These are phyloP conservation scores for Phymanthus crucifer DNA, from an alignment of 92 coral and sea anemone species.

Conservation along the genomic window DNA sequence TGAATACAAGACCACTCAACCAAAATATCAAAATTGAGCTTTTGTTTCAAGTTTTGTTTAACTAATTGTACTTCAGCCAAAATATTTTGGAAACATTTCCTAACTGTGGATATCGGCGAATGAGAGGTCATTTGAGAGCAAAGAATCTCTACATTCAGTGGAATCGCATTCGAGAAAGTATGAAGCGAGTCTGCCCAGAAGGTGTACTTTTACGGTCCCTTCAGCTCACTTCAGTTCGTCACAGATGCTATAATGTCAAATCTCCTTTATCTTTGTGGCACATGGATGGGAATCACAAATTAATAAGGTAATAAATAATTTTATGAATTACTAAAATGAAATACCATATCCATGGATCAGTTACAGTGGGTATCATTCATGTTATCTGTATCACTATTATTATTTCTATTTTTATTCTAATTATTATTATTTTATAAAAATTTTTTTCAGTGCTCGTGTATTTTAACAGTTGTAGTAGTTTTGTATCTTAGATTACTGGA, in stretches of 20 bases:
- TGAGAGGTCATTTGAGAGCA: slow-evolving; percentile 61
- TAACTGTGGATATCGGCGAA: slow-evolving; percentile 66
- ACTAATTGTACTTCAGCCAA: background rate
- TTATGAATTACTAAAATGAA: background rate
- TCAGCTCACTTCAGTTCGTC: slow-evolving; percentile 48
- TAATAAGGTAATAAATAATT: slow-evolving; percentile 42
- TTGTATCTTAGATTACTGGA: background rate
- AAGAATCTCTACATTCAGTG: slow-evolving; percentile 51
- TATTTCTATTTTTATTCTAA: too few relatives aligned
- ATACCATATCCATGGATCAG: background rate
- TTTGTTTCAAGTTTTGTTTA: background rate
- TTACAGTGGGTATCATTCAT: background rate
- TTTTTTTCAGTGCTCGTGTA: background rate
- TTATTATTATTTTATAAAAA: too few relatives aligned
- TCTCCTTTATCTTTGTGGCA: slow-evolving; percentile 52
- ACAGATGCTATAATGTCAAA: slow-evolving; percentile 41
- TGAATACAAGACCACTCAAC: background rate
- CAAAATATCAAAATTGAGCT: background rate
- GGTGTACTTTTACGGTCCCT: slow-evolving; percentile 60
- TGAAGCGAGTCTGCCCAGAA: slow-evolving; percentile 69
- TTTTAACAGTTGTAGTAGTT: background rate
- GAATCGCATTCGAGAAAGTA: slow-evolving; percentile 56
- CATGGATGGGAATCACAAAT: too few relatives aligned
- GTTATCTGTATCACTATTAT: background rate
- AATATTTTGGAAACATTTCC: slow-evolving; percentile 43